Percentiles rank a stretch among this genome's conserved stretches.
These are phyloP conservation scores for Rhagologus leucostigma DNA, from an alignment of 2,113 vertebrate species.

Conservation along the genomic window DNA sequence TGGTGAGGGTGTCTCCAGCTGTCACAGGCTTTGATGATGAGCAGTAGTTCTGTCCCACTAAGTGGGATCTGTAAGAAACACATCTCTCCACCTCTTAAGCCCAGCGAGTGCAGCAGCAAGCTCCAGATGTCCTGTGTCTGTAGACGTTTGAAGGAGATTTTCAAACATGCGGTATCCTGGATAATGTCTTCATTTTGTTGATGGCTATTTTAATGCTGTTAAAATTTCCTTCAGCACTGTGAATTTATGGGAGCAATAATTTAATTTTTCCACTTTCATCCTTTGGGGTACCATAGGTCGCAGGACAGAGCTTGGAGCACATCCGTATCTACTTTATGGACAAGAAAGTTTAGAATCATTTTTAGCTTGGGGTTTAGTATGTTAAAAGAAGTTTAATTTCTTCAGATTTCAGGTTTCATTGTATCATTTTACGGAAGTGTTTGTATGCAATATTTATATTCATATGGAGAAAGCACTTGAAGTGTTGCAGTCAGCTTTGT, in stretches of 20 bases:
- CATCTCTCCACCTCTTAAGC: background rate
- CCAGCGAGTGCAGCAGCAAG: background rate
- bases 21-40: background rate
- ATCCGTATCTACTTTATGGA: rapidly evolving
- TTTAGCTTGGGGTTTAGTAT: background rate
- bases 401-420: background rate
- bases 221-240: background rate
- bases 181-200: background rate
- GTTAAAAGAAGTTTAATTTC: background rate
- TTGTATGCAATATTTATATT: background rate
- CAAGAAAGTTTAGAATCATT: background rate
- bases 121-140: background rate
- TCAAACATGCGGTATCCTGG: background rate
- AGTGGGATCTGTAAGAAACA: background rate
- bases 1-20: background rate
- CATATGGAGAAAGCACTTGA: background rate
- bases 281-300: background rate
- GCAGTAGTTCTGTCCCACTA: background rate
- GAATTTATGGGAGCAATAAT: background rate
- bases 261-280: background rate
- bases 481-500: background rate
- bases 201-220: background rate
- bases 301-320: background rate
- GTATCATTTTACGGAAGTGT: background rate
- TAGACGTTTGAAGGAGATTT: background rate